These are phyloP conservation scores for Oligia latruncula DNA, from an alignment of 2,888 invertebrate species.

Conservation along the genomic window DNA sequence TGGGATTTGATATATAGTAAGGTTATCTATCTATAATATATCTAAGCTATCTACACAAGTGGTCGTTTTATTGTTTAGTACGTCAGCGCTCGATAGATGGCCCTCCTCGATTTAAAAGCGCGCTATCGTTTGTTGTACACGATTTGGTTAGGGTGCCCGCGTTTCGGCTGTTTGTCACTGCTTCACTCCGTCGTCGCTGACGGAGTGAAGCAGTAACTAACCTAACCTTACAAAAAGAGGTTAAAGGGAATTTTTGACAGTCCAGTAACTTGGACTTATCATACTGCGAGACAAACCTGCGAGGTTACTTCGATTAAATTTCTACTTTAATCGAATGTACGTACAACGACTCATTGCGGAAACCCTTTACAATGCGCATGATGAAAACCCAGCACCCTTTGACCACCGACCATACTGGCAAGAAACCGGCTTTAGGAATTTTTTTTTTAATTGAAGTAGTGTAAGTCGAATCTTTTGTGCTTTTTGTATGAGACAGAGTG, in stretches of 20 bases:
- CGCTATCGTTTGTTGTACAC: neutral
- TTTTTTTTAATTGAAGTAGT: too few relatives aligned
- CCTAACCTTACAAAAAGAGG: neutral
- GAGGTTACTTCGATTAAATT: neutral
- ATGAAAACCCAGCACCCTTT: neutral
- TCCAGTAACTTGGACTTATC: neutral
- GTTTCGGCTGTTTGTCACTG: neutral
- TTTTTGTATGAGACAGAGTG: too few relatives aligned
- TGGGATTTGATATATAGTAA: too few relatives aligned
- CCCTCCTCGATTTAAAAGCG: slow-evolving; percentile 5
- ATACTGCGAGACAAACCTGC: neutral
- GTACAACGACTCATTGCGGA: neutral
- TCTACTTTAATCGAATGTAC: neutral
- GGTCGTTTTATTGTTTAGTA: neutral
- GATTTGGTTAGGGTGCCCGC: neutral
- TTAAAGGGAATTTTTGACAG: neutral
- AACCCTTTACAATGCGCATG: neutral
- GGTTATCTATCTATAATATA: too few relatives aligned
- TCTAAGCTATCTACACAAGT: too few relatives aligned
- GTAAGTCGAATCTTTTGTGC: too few relatives aligned
- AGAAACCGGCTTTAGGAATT: too few relatives aligned
- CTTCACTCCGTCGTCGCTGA: neutral
- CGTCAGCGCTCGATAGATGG: neutral
- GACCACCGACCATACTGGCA: too few relatives aligned
- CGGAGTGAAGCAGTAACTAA: too few relatives aligned